Evolutionary conservation across 2,113 vertebrate genomes (phyloP).

Genomic region (Catharus fuscescens): DNA sequence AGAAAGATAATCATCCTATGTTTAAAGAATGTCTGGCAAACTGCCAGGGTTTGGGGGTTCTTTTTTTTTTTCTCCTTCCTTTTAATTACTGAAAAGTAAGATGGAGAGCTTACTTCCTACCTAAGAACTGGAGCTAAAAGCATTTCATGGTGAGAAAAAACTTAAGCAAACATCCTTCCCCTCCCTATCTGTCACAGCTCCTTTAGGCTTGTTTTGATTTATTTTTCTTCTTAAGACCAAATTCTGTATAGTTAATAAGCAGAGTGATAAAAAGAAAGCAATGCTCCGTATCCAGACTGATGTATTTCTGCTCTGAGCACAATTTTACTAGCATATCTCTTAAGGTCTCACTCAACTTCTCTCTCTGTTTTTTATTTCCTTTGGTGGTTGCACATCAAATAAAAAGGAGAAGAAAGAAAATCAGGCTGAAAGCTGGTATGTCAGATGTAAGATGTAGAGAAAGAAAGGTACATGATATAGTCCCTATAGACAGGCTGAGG

Average conservation of each 20-base stretch:
- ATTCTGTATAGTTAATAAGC: background rate
- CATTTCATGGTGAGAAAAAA: slow-evolving; percentile 7
- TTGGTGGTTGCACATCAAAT: background rate
- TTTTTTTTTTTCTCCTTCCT: background rate
- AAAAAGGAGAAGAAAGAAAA: background rate
- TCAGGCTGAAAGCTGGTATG: background rate
- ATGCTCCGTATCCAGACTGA: background rate
- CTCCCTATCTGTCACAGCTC: background rate
- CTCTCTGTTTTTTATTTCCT: background rate
- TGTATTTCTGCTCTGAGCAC: background rate
- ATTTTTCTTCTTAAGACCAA: background rate
- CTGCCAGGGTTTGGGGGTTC: background rate
- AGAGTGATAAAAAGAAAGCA: slow-evolving; percentile 20
- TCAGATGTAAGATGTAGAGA: background rate
- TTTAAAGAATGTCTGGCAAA: slow-evolving; percentile 3
- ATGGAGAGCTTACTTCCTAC: background rate
- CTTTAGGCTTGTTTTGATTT: background rate
- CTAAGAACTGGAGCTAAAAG: background rate
- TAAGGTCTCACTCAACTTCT: background rate
- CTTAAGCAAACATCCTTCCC: slow-evolving; percentile 1
- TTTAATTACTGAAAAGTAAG: slow-evolving; percentile 2
- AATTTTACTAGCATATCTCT: background rate
- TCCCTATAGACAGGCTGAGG: background rate
- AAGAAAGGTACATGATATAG: background rate
- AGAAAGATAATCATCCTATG: background rate